These are phyloP conservation scores for Venusia cambrica DNA, from an alignment of 2,888 invertebrate species.

Conservation along the genomic window DNA sequence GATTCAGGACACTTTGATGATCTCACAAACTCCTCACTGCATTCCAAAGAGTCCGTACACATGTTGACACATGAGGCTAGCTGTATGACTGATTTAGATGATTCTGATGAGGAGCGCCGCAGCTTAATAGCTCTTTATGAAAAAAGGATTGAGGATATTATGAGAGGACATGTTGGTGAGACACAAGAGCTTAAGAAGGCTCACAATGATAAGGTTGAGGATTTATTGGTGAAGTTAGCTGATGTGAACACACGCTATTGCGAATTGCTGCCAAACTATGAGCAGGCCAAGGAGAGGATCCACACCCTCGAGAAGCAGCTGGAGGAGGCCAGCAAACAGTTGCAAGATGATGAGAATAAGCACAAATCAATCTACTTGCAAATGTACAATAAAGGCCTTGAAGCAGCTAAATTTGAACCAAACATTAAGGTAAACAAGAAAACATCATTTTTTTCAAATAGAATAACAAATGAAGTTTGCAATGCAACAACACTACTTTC, in stretches of 20 bases:
- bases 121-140: constrained; percentile 87
- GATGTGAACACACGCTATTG: constrained; percentile 90
- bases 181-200: constrained; percentile 88
- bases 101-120: constrained; percentile 84
- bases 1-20: constrained; percentile 95
- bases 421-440: constrained; percentile 83
- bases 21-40: constrained; percentile 86
- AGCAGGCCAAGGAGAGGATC: constrained; percentile 86
- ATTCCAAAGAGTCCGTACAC: constrained; percentile 87
- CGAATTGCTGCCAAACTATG: constrained; percentile 87
- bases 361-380: constrained; percentile 89
- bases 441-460: constrained; percentile 2
- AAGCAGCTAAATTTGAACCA: constrained; percentile 87
- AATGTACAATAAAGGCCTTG: constrained; percentile 91
- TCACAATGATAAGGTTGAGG: constrained; percentile 90
- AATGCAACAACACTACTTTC: not conserved
- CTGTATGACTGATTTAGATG: constrained; percentile 74
- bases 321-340: constrained; percentile 84
- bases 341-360: constrained; percentile 86
- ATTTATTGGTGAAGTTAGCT: constrained; percentile 85
- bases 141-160: constrained; percentile 87
- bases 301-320: constrained; percentile 86
- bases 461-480: too few species aligned
- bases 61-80: constrained; percentile 78
- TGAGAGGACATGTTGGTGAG: constrained; percentile 81